Evolutionary conservation across 2,888 invertebrate species (phyloP).

Genomic region (Cheilosia impressa): DNA sequence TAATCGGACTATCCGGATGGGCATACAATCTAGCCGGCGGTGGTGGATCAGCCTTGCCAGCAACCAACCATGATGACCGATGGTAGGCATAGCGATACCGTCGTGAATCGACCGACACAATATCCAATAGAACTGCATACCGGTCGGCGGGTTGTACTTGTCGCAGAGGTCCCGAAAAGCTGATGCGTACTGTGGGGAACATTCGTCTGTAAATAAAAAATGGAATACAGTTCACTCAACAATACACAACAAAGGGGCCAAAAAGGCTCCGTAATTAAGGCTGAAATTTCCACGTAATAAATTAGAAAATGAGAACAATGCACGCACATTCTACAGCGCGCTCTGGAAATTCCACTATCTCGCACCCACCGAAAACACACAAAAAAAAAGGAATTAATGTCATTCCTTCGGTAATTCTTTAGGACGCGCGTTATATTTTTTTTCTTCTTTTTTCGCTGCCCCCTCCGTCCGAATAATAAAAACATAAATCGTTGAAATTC

Average conservation of each 20-base stretch:
- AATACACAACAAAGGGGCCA: not conserved
- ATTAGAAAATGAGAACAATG: conserved; percentile 69
- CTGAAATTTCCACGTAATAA: conserved; percentile 70
- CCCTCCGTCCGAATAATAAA: conserved; percentile 73
- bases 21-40: conserved; percentile 96
- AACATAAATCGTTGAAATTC: conserved; percentile 76
- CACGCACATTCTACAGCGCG: conserved; percentile 63
- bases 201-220: conserved; percentile 90
- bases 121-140: conserved; percentile 97
- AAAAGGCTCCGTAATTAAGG: conserved; percentile 55
- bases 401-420: conserved; percentile 60
- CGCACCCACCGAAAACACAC: conserved; percentile 31
- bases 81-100: conserved; percentile 99
- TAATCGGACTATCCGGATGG: conserved; percentile 98
- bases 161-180: conserved; percentile 89
- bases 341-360: conserved; percentile 58
- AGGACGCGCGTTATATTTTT: conserved; percentile 74
- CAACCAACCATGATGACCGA: conserved; percentile 98
- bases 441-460: conserved; percentile 3
- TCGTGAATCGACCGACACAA: conserved; percentile 98
- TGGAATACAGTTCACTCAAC: conserved; percentile 27
- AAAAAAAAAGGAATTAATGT: conserved; percentile 60
- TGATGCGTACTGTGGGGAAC: conserved; percentile 98
- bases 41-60: conserved; percentile 99
- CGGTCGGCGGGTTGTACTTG: conserved; percentile 90